Evolutionary conservation across 2,888 invertebrate genomes (phyloP).

Genomic region (Acleris holmiana): DNA sequence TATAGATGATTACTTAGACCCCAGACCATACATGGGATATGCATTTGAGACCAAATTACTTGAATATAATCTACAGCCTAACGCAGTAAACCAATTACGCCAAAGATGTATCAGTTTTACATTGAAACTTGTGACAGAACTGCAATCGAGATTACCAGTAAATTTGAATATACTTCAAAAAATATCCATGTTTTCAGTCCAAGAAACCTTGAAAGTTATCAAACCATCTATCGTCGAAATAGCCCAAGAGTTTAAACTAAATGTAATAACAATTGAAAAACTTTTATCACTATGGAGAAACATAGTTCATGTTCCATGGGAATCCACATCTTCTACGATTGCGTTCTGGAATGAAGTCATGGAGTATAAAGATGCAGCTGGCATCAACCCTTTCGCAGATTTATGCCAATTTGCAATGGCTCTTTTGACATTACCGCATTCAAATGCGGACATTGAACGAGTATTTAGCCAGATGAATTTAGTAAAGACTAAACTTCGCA

Average conservation of each 20-base stretch:
- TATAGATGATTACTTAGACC: conserved; percentile 21
- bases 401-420: conserved; percentile 26
- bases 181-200: too few relatives aligned
- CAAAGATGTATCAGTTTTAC: conserved; percentile 17
- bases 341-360: conserved; percentile 31
- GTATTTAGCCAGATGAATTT: conserved; percentile 36
- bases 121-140: conserved; percentile 4
- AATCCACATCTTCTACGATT: conserved; percentile 3
- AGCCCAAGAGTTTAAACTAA: too few relatives aligned
- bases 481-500: not conserved
- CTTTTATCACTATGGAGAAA: conserved; percentile 34
- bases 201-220: too few relatives aligned
- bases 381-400: conserved; percentile 28
- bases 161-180: too few relatives aligned
- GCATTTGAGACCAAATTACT: conserved; percentile 21
- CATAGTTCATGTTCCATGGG: conserved; percentile 25
- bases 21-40: conserved; percentile 33
- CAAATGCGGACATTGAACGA: conserved; percentile 38
- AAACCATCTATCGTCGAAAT: too few relatives aligned
- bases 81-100: conserved; percentile 31
- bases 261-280: not conserved
- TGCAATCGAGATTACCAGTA: too few relatives aligned
- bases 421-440: conserved; percentile 32
- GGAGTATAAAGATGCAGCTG: conserved; percentile 23
- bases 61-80: conserved; percentile 21